Percentiles rank a stretch among this genome's conserved stretches.
These are phyloP conservation scores for Psittacara wagleri DNA, from an alignment of 2,113 vertebrate genomes.

Conservation along the genomic window DNA sequence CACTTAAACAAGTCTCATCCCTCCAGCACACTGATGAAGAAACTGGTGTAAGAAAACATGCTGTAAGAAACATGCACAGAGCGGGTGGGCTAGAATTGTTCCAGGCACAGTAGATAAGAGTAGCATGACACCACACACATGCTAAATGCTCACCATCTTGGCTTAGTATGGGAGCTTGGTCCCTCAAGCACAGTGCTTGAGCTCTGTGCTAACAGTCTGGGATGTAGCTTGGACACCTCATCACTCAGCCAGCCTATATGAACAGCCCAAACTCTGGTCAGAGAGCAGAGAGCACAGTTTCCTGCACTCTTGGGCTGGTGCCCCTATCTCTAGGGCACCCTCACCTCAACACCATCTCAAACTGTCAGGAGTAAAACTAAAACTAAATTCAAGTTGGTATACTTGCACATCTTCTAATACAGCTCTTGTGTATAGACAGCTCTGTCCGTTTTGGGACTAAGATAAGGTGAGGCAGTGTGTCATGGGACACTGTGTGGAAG, in stretches of 20 bases:
- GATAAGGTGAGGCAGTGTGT: not conserved
- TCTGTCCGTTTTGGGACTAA: not conserved
- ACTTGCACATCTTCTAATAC: not conserved
- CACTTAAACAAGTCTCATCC: not conserved
- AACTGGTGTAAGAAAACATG: too few species aligned
- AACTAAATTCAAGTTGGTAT: not conserved
- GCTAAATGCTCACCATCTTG: accelerated
- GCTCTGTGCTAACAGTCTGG: accelerated
- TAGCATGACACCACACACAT: accelerated
- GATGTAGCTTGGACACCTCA: not conserved
- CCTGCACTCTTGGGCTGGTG: not conserved
- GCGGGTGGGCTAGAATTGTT: not conserved
- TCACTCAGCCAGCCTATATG: not conserved
- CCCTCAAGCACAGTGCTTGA: accelerated
- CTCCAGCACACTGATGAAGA: not conserved
- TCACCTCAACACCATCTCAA: not conserved
- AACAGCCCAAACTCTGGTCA: not conserved
- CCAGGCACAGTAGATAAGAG: not conserved
- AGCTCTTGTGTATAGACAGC: not conserved
- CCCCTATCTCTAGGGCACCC: not conserved
- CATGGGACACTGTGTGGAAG: not conserved
- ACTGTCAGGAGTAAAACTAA: not conserved
- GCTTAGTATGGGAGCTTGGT: accelerated
- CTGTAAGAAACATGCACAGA: not conserved
- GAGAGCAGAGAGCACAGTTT: not conserved